These are phyloP conservation scores for Bimastos eiseni DNA, from an alignment of 2,888 invertebrate genomes.

Conservation along the genomic window DNA sequence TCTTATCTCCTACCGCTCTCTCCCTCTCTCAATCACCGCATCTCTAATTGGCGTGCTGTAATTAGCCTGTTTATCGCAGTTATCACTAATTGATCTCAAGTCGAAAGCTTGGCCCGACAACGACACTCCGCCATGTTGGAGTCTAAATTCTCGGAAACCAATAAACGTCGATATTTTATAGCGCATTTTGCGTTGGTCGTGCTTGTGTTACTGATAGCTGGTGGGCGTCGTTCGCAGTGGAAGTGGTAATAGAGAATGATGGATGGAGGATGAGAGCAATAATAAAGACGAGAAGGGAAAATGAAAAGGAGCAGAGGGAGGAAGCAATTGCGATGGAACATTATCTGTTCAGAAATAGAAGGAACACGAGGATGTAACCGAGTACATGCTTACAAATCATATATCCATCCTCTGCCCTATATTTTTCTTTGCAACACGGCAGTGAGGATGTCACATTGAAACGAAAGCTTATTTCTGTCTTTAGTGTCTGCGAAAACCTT, in stretches of 20 bases:
- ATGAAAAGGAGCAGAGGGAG: not conserved
- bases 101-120: not conserved
- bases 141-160: not conserved
- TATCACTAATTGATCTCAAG: not conserved
- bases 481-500: not conserved
- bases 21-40: not conserved
- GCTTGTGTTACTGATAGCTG: not conserved
- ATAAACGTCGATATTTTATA: not conserved
- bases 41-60: not conserved
- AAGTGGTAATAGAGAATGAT: not conserved
- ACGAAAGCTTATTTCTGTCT: not conserved
- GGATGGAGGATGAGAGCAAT: not conserved
- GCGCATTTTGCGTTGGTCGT: not conserved
- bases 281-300: not conserved
- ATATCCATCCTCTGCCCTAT: too few relatives aligned
- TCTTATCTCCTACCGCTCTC: not conserved
- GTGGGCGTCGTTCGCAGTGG: not conserved
- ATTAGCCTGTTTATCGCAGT: conserved; percentile 5
- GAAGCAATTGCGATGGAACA: not conserved
- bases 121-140: not conserved
- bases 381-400: too few relatives aligned
- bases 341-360: not conserved
- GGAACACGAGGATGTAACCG: not conserved
- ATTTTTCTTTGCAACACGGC: not conserved
- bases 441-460: too few relatives aligned